Conservation (phyloP, 2,797 vertebrate species). For the Thaleichthys pacificus region DNA sequence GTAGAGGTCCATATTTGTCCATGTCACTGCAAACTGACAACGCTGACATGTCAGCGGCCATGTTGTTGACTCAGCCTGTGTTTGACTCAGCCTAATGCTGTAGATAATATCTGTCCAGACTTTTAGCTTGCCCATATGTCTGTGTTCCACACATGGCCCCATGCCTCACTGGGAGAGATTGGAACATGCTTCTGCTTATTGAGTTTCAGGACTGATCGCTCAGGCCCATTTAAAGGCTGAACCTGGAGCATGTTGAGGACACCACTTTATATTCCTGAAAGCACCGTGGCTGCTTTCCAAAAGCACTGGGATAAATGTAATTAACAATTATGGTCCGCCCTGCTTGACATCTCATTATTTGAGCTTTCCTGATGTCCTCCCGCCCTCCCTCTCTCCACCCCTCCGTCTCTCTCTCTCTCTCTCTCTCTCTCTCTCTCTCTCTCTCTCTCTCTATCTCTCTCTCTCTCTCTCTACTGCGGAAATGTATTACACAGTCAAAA, state of each 20-base stretch:
- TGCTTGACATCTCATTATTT: constrained; percentile 74
- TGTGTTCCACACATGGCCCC: constrained; percentile 29
- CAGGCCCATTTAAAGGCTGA: constrained; percentile 56
- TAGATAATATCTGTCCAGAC: constrained; percentile 35
- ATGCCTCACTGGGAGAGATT: constrained; percentile 23
- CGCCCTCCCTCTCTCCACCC: constrained; percentile 45
- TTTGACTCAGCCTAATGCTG: constrained; percentile 33
- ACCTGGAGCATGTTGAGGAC: constrained; percentile 69
- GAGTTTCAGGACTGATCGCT: constrained; percentile 60
- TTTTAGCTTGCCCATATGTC: constrained; percentile 37
- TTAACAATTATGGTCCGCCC: constrained; percentile 73
- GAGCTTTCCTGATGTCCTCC: constrained; percentile 67
- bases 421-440: constrained; percentile 18
- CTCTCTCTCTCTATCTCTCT: constrained; percentile 3
- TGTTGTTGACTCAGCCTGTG: constrained; percentile 26
- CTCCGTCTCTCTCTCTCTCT: constrained; percentile 14
- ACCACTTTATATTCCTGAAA: constrained; percentile 75
- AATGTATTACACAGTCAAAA: constrained; percentile 57
- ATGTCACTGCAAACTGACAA: constrained; percentile 2
- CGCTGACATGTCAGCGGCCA: constrained; percentile 20
- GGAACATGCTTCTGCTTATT: constrained; percentile 45
- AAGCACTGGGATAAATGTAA: constrained; percentile 71
- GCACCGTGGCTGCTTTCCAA: constrained; percentile 69
- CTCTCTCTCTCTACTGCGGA: constrained; percentile 18
- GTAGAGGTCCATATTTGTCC: constrained; percentile 25